Evolutionary conservation across 2,113 vertebrate genomes (phyloP).

Genomic region (Procapra przewalskii): DNA sequence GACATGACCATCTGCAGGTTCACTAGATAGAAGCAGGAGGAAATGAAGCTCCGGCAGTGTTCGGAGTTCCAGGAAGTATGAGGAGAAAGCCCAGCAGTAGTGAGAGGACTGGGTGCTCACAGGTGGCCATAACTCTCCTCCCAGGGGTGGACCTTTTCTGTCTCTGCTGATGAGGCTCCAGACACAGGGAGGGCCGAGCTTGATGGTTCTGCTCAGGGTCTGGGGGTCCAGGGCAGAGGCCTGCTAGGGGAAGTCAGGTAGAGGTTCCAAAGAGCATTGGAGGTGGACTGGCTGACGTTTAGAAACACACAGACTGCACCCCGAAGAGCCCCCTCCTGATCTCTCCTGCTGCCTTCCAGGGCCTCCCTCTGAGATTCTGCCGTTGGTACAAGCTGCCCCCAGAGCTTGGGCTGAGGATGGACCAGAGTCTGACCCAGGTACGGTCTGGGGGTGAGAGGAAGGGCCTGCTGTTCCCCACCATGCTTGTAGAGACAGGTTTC

Average conservation of each 20-base stretch:
- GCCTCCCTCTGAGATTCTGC: conserved; percentile 89
- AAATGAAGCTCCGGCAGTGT: background rate
- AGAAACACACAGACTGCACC: background rate
- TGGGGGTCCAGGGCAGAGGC: background rate
- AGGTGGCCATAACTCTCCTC: background rate
- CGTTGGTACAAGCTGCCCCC: conserved; percentile 85
- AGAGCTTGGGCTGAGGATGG: conserved; percentile 62
- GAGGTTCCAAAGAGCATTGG: background rate
- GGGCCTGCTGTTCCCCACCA: background rate
- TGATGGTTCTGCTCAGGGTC: background rate
- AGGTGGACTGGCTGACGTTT: background rate
- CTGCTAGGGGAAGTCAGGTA: background rate
- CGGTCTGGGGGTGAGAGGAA: background rate
- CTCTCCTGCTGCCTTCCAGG: conserved; percentile 77
- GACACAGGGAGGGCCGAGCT: background rate
- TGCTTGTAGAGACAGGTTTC: background rate
- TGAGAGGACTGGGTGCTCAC: background rate
- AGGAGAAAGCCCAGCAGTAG: background rate
- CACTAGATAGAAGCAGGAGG: background rate
- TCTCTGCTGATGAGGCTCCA: background rate
- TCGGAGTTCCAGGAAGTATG: background rate
- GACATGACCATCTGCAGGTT: background rate
- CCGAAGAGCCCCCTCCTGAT: background rate
- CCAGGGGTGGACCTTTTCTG: background rate
- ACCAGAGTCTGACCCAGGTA: conserved; percentile 61